Evolutionary conservation across 2,113 vertebrate genomes (phyloP).

Genomic region (Larimichthys polyactis): DNA sequence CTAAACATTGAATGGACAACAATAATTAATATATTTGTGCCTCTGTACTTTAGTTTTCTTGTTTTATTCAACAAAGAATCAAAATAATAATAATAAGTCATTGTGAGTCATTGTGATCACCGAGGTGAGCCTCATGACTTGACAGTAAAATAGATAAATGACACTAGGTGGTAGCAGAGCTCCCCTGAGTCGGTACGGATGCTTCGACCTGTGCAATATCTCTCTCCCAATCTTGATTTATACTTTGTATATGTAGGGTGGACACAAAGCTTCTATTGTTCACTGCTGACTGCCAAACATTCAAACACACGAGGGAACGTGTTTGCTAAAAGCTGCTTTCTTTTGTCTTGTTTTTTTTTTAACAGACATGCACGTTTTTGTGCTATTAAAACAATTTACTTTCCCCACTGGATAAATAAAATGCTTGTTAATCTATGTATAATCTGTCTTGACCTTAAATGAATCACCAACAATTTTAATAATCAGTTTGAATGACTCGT

Average conservation of each 20-base stretch:
- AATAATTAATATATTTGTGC: neutral
- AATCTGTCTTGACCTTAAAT: neutral
- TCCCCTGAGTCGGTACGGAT: constrained; percentile 49
- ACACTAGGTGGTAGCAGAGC: constrained; percentile 81
- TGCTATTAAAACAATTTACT: constrained; percentile 11
- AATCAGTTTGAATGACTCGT: too few species aligned
- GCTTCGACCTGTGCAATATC: constrained; percentile 52
- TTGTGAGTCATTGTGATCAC: constrained; percentile 1
- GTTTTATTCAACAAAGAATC: neutral
- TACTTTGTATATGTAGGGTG: constrained; percentile 9
- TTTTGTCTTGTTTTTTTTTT: constrained; percentile 3
- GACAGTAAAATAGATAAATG: constrained; percentile 63
- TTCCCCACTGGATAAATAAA: constrained; percentile 31
- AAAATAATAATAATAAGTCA: neutral
- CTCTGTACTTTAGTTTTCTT: neutral
- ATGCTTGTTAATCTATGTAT: neutral
- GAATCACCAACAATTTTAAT: too few species aligned
- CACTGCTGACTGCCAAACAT: constrained; percentile 16
- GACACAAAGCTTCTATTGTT: constrained; percentile 24
- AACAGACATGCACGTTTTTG: neutral
- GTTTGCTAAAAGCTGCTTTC: constrained; percentile 24
- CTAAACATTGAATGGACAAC: neutral
- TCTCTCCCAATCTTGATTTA: constrained; percentile 58
- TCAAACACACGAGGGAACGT: neutral
- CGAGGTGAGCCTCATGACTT: constrained; percentile 33